Base-by-base conservation (phyloP, 2,113 vertebrate species). In the Neodon shergylaensis region DNA sequence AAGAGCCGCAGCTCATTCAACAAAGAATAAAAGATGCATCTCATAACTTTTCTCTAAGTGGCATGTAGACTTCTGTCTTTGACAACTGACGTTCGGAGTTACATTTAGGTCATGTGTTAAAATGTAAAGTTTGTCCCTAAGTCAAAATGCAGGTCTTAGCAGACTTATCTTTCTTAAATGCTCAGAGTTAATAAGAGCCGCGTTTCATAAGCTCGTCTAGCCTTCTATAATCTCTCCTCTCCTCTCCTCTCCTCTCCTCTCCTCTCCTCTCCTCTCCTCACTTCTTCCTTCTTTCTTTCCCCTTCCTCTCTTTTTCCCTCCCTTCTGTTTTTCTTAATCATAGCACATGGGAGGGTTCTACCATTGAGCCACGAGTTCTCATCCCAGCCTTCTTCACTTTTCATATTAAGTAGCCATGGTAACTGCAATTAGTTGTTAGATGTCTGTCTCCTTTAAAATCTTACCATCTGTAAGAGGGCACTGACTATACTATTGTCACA, bases 31-130 rank as follows among this genome's bases (percentile, higher is more conserved):
- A 19, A 58, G 58, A 84, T 39, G 49, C 36, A 22, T 49, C 73
- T 11, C 17, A 3, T 66, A n/a, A 70, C 11, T 28, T 88, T 58
- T 54, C 3, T n/a, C 28, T 83, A 36, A 83, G 49, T 82, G 1
- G 92, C 19, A 72, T 42, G 24, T 21, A 87, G 21, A 95, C 79
- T 63, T 96, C 90, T 82, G 44, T 86, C 76, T 83, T 63, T 87
- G 81, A 66, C 28, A 79, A 79, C 0, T 95, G 79, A 92, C 61
- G 91, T 97, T 93, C 21, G 4, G 5, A 82, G 68, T 92, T 63
- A 86, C 28, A 63, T 83, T 90, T 94, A 79, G 44, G 63, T 95
- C 74, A 63, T 52, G 49, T 82, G 81, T 49, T 82, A 88, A 92
- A 4, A 44, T 33, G 84, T 93, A 92, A 77, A 82, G 73, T 90